Percentiles rank a stretch among this genome's conserved stretches.
These are phyloP conservation scores for Ctenicera cuprea DNA, from an alignment of 2,888 invertebrate genomes.

Conservation along the genomic window DNA sequence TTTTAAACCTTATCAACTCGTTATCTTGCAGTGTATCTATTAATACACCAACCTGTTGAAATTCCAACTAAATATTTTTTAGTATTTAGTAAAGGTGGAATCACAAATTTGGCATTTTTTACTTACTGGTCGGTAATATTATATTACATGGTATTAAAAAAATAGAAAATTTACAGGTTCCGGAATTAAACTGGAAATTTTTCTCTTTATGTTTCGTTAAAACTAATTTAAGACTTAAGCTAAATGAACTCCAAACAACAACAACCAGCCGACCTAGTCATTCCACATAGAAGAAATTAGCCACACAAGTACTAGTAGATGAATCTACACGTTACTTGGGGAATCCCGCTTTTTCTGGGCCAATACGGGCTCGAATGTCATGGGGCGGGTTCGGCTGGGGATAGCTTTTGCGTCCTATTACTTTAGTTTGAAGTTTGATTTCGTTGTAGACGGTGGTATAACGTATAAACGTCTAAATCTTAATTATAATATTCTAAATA, in stretches of 20 bases:
- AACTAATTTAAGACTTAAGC: not conserved
- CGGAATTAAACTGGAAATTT: not conserved
- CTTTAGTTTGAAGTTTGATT: conserved; percentile 38
- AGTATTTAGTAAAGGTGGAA: no score
- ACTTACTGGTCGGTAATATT: no score
- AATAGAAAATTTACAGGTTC: no score
- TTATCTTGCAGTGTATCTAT: no score
- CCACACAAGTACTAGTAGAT: not conserved
- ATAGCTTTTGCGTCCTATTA: conserved; percentile 25
- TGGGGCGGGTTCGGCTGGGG: conserved; percentile 39
- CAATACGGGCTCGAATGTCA: conserved; percentile 41
- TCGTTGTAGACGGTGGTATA: conserved; percentile 36
- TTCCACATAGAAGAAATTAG: not conserved
- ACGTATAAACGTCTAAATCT: conserved; percentile 2
- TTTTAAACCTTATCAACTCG: no score
- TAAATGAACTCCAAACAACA: not conserved
- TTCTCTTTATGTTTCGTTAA: not conserved
- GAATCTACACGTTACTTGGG: conserved; percentile 24
- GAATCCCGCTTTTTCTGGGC: conserved; percentile 42
- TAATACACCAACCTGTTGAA: no score
- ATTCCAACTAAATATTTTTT: no score
- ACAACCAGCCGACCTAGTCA: not conserved
- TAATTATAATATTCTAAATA: not conserved
- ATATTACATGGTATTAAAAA: no score
- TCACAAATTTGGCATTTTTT: no score